phyloP scores from a whole-genome alignment of 2,888 invertebrate species.

The Iphiclides podalirius region DNA sequence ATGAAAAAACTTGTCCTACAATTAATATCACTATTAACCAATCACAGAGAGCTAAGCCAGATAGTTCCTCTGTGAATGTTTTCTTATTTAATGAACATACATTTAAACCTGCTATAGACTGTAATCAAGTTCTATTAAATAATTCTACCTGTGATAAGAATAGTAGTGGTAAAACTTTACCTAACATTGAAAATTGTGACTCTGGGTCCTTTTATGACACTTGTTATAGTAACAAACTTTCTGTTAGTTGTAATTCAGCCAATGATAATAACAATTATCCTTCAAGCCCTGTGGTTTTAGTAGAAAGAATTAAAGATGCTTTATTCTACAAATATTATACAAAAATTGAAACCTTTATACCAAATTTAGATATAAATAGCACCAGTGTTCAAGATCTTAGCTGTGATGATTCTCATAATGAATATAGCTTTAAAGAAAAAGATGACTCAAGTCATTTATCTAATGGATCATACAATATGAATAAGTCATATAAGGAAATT shows the following conservation, averaged over 20 bases:
- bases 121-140: too few species aligned
- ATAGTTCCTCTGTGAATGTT: too few species aligned
- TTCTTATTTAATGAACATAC: too few species aligned
- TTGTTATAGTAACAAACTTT: conserved; percentile 33
- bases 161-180: neutral
- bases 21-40: too few species aligned
- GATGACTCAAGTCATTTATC: conserved; percentile 11
- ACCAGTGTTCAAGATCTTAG: conserved; percentile 20
- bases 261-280: conserved; percentile 20
- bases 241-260: neutral
- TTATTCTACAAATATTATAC: conserved; percentile 49
- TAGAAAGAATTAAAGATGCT: conserved; percentile 52
- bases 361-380: conserved; percentile 21
- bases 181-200: conserved; percentile 1
- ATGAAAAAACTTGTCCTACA: too few species aligned
- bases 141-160: neutral
- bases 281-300: conserved; percentile 43
- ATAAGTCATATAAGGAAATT: conserved; percentile 11
- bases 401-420: conserved; percentile 24
- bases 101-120: too few species aligned
- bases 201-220: conserved; percentile 59
- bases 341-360: conserved; percentile 28
- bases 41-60: too few species aligned
- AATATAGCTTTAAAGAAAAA: conserved; percentile 25
- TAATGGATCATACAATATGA: neutral